Base-by-base conservation (phyloP, 2,113 vertebrate genomes). In the Cyprichromis sp. region DNA sequence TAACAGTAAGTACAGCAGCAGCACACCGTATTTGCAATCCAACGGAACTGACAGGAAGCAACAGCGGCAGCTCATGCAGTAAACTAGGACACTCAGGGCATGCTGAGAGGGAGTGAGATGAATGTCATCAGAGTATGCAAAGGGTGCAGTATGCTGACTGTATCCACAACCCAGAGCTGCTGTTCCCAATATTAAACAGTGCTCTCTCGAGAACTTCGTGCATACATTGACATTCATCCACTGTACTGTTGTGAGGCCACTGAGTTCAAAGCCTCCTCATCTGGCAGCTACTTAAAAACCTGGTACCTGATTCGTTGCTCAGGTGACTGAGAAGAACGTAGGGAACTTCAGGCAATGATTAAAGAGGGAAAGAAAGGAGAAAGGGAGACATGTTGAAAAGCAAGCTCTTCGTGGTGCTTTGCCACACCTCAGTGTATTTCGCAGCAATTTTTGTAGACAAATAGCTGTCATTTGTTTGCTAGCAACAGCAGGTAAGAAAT, bases 291-390 rank as follows among this genome's bases (percentile, higher is more conserved):
- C 84, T 91, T 59, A 63, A 85, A 83, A 90, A 88, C 94, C 89
- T 91, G 95, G 96, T 99, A 99, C 98, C 98, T 99, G 98, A 97
- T 97, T 99, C 98, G 97, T 95, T 97, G 97, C 97, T 98, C 97
- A 99, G 96, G 95, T 98, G 98, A 97, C 97, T 99, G 98, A 99
- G 98, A 95, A 99, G 98, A 97, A 99, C 97, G 92, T 99, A 98
- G 95, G 98, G 98, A 96, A 99, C 98, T 99, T 97, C 91, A 97
- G 96, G 97, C 96, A 95, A 91, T 16, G 88, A 88, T 95, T 96
- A 91, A 91, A 92, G 94, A 89, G 88, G 86, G 84, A 84, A 87
- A 92, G 71, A 91, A 87, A 94, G 96, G 95, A 97, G 85, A 97
- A 55, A 95, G 80, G 91, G 57, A 91, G 87, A 94, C 14, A 85